Evolutionary conservation across 2,888 invertebrate genomes (phyloP).

Genomic region (Ligdia adustata): DNA sequence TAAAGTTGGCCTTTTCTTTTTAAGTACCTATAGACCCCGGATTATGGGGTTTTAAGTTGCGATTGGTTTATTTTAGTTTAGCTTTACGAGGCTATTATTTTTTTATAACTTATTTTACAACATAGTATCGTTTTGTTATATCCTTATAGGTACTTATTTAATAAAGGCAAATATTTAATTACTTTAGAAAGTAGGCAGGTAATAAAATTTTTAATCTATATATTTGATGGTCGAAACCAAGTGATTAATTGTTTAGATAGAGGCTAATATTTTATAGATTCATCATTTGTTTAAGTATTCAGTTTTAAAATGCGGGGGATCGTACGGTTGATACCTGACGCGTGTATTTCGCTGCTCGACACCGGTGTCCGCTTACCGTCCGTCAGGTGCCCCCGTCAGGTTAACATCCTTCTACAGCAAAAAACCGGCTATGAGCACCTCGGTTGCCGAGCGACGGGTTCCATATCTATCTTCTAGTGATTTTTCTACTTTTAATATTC

Average conservation of each 20-base stretch:
- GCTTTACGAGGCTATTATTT: neutral
- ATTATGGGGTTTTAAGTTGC: neutral
- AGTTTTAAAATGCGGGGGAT: neutral
- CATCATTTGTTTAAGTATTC: no score
- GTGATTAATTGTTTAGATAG: no score
- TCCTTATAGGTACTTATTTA: neutral
- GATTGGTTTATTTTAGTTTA: neutral
- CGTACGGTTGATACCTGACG: slow-evolving; percentile 8
- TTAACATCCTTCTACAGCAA: slow-evolving; percentile 27
- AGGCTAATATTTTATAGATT: no score
- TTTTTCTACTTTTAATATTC: slow-evolving; percentile 7
- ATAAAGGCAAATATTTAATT: no score
- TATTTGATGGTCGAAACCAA: no score
- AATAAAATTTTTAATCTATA: no score
- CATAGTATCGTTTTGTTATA: neutral
- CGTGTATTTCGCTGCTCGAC: slow-evolving; percentile 7
- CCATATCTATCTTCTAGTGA: slow-evolving; percentile 8
- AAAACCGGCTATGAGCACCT: slow-evolving; percentile 22
- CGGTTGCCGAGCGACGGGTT: slow-evolving; percentile 15
- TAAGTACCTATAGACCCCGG: no score
- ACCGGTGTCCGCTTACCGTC: slow-evolving; percentile 24
- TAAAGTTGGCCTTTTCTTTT: slow-evolving; percentile 23
- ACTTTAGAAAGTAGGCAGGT: no score
- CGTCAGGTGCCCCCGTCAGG: slow-evolving; percentile 28
- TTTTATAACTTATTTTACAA: neutral